Evolutionary conservation across 2,888 invertebrate species (phyloP).

Genomic region (Dolomedes plantarius): DNA sequence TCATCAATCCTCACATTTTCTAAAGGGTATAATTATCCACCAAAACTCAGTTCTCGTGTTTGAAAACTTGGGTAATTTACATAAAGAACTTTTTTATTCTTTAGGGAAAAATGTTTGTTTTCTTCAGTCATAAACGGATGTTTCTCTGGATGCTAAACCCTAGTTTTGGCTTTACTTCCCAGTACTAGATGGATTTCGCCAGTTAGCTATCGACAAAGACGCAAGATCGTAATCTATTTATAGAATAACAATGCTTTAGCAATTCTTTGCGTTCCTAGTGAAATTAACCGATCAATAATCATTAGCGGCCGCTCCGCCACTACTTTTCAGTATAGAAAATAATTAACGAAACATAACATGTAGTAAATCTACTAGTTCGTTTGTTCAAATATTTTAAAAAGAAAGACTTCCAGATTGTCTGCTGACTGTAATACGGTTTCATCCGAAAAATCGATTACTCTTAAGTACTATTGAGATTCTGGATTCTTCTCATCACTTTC

Average conservation of each 20-base stretch:
- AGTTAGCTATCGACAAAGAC: not conserved
- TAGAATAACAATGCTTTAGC: not conserved
- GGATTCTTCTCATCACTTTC: no score
- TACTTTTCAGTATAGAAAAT: not conserved
- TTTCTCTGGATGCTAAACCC: no score
- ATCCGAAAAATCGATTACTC: no score
- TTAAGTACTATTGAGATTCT: no score
- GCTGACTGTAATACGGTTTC: no score
- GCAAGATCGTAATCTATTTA: not conserved
- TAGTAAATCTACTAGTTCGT: not conserved
- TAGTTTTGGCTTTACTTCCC: not conserved
- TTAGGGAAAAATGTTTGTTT: not conserved
- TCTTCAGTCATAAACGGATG: not conserved
- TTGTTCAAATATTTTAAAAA: not conserved
- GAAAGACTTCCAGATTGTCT: no score
- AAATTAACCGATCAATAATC: not conserved
- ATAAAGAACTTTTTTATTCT: not conserved
- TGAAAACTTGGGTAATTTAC: constrained; percentile 32
- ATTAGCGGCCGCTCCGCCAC: not conserved
- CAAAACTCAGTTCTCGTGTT: constrained; percentile 13
- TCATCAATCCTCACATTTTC: constrained; percentile 42
- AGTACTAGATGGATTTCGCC: not conserved
- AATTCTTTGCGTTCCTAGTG: not conserved
- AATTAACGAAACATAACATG: not conserved
- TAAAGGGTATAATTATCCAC: constrained; percentile 43